phyloP scores from a whole-genome alignment of 2,113 vertebrate species.

The Thermophis baileyi region DNA sequence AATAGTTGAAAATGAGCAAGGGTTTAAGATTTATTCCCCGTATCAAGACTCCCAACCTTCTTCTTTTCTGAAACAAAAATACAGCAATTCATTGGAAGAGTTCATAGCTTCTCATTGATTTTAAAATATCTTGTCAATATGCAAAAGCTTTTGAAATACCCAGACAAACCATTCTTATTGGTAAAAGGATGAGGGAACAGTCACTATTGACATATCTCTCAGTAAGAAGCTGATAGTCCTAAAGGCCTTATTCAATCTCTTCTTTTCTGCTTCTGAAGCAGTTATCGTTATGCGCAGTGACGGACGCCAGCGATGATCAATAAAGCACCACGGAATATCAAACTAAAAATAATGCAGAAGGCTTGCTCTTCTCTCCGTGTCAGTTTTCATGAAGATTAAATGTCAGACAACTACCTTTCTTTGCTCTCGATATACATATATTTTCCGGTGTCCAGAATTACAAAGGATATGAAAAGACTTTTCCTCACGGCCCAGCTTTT shows the following conservation, averaged over 20 bases:
- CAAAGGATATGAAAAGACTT: neutral
- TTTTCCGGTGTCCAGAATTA: conserved; percentile 23
- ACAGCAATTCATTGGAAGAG: conserved; percentile 10
- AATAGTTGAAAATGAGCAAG: neutral
- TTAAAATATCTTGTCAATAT: neutral
- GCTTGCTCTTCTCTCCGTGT: conserved; percentile 32
- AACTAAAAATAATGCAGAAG: conserved; percentile 18
- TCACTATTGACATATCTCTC: conserved; percentile 29
- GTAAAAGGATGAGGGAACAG: neutral
- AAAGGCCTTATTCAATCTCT: conserved; percentile 25
- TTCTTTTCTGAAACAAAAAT: conserved; percentile 13
- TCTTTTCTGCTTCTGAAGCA: conserved; percentile 29
- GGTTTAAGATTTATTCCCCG: neutral
- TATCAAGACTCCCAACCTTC: neutral
- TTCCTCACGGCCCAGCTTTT: conserved; percentile 2
- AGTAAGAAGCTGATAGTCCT: conserved; percentile 10
- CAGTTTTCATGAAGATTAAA: conserved; percentile 33
- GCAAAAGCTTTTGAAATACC: conserved; percentile 22
- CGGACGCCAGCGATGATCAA: neutral
- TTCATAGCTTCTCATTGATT: conserved; percentile 10
- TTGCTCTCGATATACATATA: neutral
- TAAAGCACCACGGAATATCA: conserved; percentile 35
- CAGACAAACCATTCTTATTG: conserved; percentile 27
- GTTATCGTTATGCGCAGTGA: conserved; percentile 9
- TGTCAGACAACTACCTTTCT: neutral